Evolutionary conservation across 2,888 invertebrate species (phyloP).

Genomic region (Drosophila parthenogenetica): DNA sequence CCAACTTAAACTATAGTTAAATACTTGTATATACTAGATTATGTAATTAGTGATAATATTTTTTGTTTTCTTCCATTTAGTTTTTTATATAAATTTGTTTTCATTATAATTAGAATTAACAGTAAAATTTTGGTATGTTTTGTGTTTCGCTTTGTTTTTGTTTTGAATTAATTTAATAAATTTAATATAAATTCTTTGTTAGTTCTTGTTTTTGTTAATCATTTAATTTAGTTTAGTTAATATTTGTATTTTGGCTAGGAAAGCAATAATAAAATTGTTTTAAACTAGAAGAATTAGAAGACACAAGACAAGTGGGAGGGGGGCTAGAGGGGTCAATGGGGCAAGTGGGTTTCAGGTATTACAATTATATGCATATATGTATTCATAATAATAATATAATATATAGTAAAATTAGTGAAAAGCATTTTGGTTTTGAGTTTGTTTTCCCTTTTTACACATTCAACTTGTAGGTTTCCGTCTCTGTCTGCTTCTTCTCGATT

Average conservation of each 20-base stretch:
- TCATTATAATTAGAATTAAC: slow-evolving; percentile 44
- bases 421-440: slow-evolving; percentile 70
- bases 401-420: slow-evolving; percentile 61
- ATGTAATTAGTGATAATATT: slow-evolving; percentile 34
- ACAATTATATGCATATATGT: slow-evolving; percentile 15
- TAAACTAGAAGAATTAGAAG: slow-evolving; percentile 3
- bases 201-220: slow-evolving; percentile 41
- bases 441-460: slow-evolving; percentile 45
- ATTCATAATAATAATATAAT: slow-evolving; percentile 9
- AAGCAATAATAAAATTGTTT: slow-evolving; percentile 44
- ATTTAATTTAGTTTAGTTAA: slow-evolving; percentile 22
- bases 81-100: slow-evolving; percentile 12
- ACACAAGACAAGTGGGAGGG: slow-evolving; percentile 30
- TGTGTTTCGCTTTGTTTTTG: slow-evolving; percentile 61
- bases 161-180: slow-evolving; percentile 34
- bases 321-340: background rate
- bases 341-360: background rate
- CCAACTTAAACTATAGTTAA: slow-evolving; percentile 33
- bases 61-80: slow-evolving; percentile 11
- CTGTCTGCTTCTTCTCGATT: slow-evolving; percentile 17
- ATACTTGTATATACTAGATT: slow-evolving; percentile 52
- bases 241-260: slow-evolving; percentile 64
- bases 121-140: slow-evolving; percentile 75
- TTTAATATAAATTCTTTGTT: slow-evolving; percentile 66
- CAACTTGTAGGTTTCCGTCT: slow-evolving; percentile 3